Base-by-base conservation (phyloP, 2,888 invertebrate species). In the Exocentrus adspersus region DNA sequence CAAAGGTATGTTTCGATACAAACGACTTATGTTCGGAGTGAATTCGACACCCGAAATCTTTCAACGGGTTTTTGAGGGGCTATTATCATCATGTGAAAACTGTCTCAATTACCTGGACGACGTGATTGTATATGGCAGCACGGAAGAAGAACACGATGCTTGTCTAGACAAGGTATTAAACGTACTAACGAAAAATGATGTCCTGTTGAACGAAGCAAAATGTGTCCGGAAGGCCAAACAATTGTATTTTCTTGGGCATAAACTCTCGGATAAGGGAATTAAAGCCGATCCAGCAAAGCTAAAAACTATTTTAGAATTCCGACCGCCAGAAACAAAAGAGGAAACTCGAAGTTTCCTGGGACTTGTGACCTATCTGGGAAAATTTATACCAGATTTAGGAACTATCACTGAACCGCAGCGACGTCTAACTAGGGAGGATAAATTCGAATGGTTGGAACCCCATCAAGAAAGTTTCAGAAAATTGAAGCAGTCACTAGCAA, bases 141-240 rank as follows among this genome's bases (percentile, higher is more conserved):
- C 62, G 0, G 66, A 72, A 65, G 61, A 62, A 37, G 72, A 76
- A 42, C 78, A 78, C 65, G 72, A 78, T 53, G 30, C 30, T 14
- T 62, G 67, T n/a, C 59, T 80, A n/a, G 9, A 43, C 2, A 3
- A 37, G 37, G 37, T 7, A 2, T 19, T 74, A 17, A 53, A 71
- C 17, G 62, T 72, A 17, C 70, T 78, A 24, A 56, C 60, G 17
- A 61, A 72, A 32, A 58, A 64, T 42, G 71, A 75, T 59, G 70
- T 78, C 0, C 51, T 67, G 7, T 62, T 79, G 7, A 78, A 80
- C 48, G 60, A 72, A 42, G 53, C 69, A 10, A 78, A 78, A 69
- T 76, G 72, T 60, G 7, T 60, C 3, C 68, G n/a, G 7, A 62
- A 61, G 59, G 56, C 17, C 2, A 37, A 42, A 63, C 21, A 51